phyloP scores from a whole-genome alignment of 2,888 invertebrate genomes.

The Tenthredo amoena region DNA sequence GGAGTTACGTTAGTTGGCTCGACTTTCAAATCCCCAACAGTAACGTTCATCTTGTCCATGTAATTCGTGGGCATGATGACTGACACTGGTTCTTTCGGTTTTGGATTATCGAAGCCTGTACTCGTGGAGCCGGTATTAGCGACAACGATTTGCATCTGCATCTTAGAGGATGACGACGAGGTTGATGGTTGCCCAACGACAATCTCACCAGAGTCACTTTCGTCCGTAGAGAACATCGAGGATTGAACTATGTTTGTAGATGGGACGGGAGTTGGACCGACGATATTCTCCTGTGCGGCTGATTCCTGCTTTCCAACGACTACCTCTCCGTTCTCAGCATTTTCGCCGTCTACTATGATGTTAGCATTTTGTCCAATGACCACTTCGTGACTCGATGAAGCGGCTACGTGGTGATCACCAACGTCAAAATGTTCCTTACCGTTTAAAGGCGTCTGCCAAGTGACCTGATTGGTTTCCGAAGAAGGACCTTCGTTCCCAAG shows the following conservation, averaged over 20 bases:
- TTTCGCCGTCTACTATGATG: conserved; percentile 70
- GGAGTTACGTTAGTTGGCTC: conserved; percentile 8
- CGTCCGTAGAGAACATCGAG: conserved; percentile 21
- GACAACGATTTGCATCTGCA: conserved; percentile 69
- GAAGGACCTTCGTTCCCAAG: conserved; percentile 58
- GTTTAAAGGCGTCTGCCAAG: conserved; percentile 69
- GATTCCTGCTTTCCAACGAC: conserved; percentile 68
- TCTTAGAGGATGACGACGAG: conserved; percentile 35
- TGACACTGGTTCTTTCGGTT: conserved; percentile 61
- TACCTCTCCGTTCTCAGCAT: conserved; percentile 64
- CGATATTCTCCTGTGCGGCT: conserved; percentile 49
- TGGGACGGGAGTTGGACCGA: conserved; percentile 51
- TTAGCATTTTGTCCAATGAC: conserved; percentile 69
- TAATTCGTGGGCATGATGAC: conserved; percentile 70
- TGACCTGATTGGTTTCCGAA: conserved; percentile 64
- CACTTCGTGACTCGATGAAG: conserved; percentile 69
- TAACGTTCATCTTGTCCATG: conserved; percentile 52
- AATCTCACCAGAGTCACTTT: conserved; percentile 32
- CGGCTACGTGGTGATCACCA: conserved; percentile 63
- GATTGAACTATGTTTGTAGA: conserved; percentile 19
- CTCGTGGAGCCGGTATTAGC: conserved; percentile 64
- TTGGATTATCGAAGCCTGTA: conserved; percentile 52
- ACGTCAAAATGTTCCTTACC: conserved; percentile 48
- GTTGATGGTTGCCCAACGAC: conserved; percentile 34
- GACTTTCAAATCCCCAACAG: background rate